These are phyloP conservation scores for Pterocles gutturalis DNA, from an alignment of 2,113 vertebrate genomes.

Conservation along the genomic window DNA sequence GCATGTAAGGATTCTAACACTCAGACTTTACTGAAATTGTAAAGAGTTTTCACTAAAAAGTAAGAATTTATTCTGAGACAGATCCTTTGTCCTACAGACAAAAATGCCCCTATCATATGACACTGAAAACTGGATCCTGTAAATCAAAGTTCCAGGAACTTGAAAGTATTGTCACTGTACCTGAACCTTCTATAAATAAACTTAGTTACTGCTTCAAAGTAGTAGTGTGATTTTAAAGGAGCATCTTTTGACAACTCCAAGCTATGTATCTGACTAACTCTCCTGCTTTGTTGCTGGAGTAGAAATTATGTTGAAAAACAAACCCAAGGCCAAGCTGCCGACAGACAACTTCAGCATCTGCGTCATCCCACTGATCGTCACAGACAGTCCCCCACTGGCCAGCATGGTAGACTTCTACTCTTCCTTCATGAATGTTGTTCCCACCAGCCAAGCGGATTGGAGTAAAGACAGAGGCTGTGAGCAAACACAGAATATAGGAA, in stretches of 20 bases:
- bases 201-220: neutral
- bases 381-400: slow-evolving; percentile 97
- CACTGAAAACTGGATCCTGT: neutral
- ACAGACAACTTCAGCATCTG: slow-evolving; percentile 95
- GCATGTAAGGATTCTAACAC: neutral
- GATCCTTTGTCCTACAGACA: neutral
- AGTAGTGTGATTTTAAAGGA: neutral
- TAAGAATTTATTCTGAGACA: neutral
- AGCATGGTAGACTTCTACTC: slow-evolving; percentile 90
- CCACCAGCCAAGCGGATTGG: slow-evolving; percentile 86
- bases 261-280: neutral
- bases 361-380: slow-evolving; percentile 96
- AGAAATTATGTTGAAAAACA: neutral
- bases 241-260: neutral
- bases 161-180: neutral
- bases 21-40: neutral
- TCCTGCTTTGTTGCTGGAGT: neutral
- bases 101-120: neutral
- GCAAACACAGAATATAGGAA: neutral
- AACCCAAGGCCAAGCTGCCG: slow-evolving; percentile 95
- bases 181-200: neutral
- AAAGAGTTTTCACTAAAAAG: neutral
- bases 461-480: slow-evolving; percentile 74
- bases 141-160: neutral
- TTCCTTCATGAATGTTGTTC: slow-evolving; percentile 79